Percentiles rank a stretch among this genome's conserved stretches.
phyloP scores from a whole-genome alignment of 2,113 vertebrate species.

The Cephalopholis sonnerati region DNA sequence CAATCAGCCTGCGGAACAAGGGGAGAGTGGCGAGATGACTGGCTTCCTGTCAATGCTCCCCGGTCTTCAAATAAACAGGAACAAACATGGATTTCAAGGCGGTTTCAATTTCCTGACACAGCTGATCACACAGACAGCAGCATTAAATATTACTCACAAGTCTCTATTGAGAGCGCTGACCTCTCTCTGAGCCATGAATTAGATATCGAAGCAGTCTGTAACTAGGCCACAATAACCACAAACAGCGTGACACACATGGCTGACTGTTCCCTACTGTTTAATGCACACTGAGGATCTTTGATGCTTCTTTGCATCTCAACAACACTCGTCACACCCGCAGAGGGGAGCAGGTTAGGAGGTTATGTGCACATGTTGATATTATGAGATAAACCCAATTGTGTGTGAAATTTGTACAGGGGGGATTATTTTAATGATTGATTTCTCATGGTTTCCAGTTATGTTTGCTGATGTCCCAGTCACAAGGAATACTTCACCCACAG shows the following conservation, averaged over 20 bases:
- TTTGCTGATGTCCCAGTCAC: too few species aligned
- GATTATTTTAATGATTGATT: too few species aligned
- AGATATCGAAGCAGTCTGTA: conserved; percentile 47
- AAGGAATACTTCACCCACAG: too few species aligned
- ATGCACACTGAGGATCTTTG: neutral
- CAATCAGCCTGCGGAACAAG: neutral
- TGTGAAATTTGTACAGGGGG: neutral
- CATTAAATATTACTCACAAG: conserved; percentile 23
- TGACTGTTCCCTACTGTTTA: conserved; percentile 8
- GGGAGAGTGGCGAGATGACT: neutral
- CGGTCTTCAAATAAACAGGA: conserved; percentile 13
- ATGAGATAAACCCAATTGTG: neutral
- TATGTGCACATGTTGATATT: neutral
- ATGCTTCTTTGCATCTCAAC: neutral
- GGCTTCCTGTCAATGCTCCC: neutral
- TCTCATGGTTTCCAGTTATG: too few species aligned
- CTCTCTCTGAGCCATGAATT: conserved; percentile 44
- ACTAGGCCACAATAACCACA: conserved; percentile 57
- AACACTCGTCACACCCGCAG: neutral
- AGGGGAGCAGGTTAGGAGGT: neutral
- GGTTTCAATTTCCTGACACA: conserved; percentile 25
- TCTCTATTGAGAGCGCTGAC: neutral
- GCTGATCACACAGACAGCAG: neutral
- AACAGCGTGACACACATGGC: conserved; percentile 1
- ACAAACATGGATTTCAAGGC: conserved; percentile 21